Evolutionary conservation across 2,113 vertebrate genomes (phyloP).

Genomic region (Corvus hawaiiensis): DNA sequence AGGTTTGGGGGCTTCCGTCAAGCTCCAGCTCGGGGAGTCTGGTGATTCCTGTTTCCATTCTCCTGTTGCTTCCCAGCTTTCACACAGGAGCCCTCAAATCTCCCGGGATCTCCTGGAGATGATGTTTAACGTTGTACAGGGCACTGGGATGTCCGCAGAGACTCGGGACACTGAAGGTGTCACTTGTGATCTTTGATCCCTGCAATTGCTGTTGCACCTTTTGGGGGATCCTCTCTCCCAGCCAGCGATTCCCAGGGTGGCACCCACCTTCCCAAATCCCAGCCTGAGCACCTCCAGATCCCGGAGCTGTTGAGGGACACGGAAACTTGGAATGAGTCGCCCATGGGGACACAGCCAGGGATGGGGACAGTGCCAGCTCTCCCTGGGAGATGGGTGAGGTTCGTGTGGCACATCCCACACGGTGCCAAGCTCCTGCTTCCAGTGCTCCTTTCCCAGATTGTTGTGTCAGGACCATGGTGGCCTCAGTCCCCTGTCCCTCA

Average conservation of each 20-base stretch:
- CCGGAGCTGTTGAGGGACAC: fast-evolving
- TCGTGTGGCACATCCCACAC: background rate
- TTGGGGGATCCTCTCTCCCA: background rate
- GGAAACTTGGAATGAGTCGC: fast-evolving
- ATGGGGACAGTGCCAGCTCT: background rate
- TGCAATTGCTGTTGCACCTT: background rate
- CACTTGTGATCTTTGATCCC: fast-evolving
- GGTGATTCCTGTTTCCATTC: background rate
- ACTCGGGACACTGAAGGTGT: background rate
- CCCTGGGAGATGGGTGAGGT: background rate
- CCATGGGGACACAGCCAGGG: fast-evolving
- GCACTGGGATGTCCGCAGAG: background rate
- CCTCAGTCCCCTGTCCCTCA: background rate
- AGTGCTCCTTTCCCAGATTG: fast-evolving
- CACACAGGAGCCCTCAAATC: background rate
- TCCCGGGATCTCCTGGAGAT: background rate
- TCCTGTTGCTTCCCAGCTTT: background rate
- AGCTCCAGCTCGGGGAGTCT: background rate
- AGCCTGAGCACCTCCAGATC: background rate
- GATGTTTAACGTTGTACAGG: background rate
- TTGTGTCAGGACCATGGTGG: fast-evolving
- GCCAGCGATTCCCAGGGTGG: background rate
- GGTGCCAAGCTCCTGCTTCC: background rate
- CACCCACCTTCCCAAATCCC: background rate
- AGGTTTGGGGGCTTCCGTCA: background rate